Evolutionary conservation across 2,113 vertebrate genomes (phyloP).

Genomic region (Micronycteris hirsuta): DNA sequence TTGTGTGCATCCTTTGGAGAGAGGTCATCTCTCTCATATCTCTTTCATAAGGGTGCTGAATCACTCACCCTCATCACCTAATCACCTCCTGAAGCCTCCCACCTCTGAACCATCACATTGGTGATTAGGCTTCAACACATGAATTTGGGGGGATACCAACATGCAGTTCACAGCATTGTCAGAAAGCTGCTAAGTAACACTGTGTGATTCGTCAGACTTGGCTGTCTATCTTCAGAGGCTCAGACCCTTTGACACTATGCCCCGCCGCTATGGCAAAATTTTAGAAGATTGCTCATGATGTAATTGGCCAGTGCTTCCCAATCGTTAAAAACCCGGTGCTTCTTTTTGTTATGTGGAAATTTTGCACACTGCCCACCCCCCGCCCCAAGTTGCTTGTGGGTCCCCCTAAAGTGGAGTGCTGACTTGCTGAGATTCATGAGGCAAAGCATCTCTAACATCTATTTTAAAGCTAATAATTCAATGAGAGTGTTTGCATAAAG

Average conservation of each 20-base stretch:
- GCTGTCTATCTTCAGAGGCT: background rate
- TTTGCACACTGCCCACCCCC: background rate
- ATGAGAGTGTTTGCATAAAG: background rate
- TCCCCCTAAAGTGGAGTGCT: background rate
- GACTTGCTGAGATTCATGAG: background rate
- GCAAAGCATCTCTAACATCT: background rate
- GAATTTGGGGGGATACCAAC: background rate
- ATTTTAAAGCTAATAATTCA: background rate
- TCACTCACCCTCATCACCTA: background rate
- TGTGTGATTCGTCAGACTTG: background rate
- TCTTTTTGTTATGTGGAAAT: background rate
- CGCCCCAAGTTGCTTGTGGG: background rate
- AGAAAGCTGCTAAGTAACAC: background rate
- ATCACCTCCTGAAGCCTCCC: background rate
- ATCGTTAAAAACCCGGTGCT: background rate
- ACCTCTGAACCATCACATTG: background rate
- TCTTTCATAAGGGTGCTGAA: background rate
- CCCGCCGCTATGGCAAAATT: background rate
- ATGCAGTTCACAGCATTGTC: background rate
- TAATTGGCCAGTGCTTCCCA: background rate
- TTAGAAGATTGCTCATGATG: background rate
- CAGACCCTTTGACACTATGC: background rate
- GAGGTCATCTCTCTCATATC: background rate
- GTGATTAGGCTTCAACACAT: background rate
- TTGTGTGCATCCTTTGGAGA: background rate